These are phyloP conservation scores for Corynorhinus townsendii DNA, from an alignment of 2,113 vertebrate genomes.

Conservation along the genomic window DNA sequence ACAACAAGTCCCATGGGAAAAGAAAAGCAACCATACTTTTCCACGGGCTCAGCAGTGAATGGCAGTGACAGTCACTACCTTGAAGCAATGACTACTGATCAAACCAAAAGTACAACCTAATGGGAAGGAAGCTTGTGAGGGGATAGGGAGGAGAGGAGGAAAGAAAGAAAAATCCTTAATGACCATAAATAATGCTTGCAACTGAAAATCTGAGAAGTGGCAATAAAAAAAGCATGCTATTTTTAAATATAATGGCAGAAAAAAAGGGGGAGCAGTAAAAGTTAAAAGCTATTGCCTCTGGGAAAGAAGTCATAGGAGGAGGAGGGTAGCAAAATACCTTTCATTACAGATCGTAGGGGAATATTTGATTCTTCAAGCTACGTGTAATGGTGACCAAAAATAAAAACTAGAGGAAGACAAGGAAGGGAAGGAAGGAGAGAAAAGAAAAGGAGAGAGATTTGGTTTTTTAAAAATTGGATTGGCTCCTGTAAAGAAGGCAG, in stretches of 20 bases:
- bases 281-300: neutral
- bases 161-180: neutral
- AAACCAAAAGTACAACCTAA: neutral
- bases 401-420: neutral
- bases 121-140: neutral
- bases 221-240: neutral
- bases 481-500: neutral
- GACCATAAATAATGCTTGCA: neutral
- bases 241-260: neutral
- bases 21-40: neutral
- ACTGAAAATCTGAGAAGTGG: neutral
- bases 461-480: neutral
- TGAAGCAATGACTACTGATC: neutral
- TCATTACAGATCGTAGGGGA: neutral
- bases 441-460: neutral
- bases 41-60: neutral
- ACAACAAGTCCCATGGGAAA: neutral
- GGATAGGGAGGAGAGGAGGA: neutral
- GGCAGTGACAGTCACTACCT: neutral
- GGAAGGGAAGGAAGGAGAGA: neutral
- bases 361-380: neutral
- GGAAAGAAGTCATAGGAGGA: neutral
- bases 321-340: neutral
- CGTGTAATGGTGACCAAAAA: neutral
- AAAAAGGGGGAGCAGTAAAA: neutral